phyloP scores from a whole-genome alignment of 2,113 vertebrate genomes.

The Pyrgilauda ruficollis region DNA sequence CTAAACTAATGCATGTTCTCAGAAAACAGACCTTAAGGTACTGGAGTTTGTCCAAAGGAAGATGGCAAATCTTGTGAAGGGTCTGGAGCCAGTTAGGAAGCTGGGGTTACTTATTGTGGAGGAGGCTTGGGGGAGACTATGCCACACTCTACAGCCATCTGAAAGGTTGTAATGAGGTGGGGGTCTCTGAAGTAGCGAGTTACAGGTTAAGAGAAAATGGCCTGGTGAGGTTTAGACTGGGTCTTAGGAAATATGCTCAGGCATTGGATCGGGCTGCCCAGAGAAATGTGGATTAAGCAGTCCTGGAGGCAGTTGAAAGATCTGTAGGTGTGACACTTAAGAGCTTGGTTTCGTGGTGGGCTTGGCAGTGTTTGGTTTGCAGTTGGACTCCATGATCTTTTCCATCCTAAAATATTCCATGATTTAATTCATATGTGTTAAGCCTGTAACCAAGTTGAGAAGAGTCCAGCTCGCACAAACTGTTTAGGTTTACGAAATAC shows the following conservation, averaged over 20 bases:
- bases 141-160: fast-evolving
- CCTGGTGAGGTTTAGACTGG: no score
- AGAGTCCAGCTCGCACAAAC: not conserved
- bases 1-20: fast-evolving
- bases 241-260: fast-evolving
- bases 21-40: no score
- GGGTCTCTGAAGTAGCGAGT: not conserved
- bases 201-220: not conserved
- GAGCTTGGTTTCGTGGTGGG: not conserved
- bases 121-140: not conserved
- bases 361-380: not conserved
- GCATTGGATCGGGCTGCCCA: not conserved
- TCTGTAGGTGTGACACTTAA: fast-evolving
- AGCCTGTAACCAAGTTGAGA: not conserved
- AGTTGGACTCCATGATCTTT: not conserved
- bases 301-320: not conserved
- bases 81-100: no score
- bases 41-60: not conserved
- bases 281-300: not conserved
- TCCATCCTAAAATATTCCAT: not conserved
- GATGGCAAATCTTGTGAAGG: not conserved
- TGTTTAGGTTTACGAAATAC: not conserved
- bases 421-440: not conserved
- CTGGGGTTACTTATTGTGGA: not conserved
- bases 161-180: not conserved